These are phyloP conservation scores for Aleiodes sp. DNA, from an alignment of 1,140 invertebrate genomes.

Conservation along the genomic window DNA sequence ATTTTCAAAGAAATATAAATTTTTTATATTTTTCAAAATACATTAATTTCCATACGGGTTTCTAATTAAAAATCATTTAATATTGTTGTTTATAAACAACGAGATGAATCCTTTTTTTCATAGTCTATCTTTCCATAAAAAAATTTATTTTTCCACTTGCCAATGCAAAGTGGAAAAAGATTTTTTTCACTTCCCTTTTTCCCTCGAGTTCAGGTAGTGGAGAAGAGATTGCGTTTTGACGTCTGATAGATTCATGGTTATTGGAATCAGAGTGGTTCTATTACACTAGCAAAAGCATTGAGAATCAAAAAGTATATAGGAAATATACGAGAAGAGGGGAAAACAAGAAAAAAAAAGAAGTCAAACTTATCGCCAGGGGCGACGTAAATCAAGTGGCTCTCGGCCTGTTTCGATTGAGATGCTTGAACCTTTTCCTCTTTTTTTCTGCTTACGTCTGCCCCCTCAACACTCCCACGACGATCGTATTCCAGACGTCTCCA, in stretches of 20 bases:
- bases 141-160: slow-evolving; percentile 16
- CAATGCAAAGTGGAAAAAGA: not conserved
- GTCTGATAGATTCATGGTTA: slow-evolving; percentile 67
- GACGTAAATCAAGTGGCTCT: slow-evolving; percentile 55
- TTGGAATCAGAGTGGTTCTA: slow-evolving; percentile 64
- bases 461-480: slow-evolving; percentile 22
- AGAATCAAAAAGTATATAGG: slow-evolving; percentile 17
- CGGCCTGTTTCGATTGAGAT: slow-evolving; percentile 36
- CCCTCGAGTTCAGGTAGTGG: slow-evolving; percentile 23
- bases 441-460: slow-evolving; percentile 29
- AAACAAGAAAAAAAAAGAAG: too few species aligned
- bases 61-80: too few species aligned
- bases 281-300: slow-evolving; percentile 42
- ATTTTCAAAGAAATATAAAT: too few species aligned
- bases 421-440: slow-evolving; percentile 12
- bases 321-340: slow-evolving; percentile 25
- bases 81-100: too few species aligned
- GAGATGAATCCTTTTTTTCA: too few species aligned
- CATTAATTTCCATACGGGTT: too few species aligned
- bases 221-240: slow-evolving; percentile 64
- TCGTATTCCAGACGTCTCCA: not conserved
- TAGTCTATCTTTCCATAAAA: too few species aligned
- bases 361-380: slow-evolving; percentile 55
- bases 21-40: too few species aligned
- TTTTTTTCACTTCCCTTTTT: not conserved